These are phyloP conservation scores for Blennius ocellaris DNA, from an alignment of 2,113 vertebrate species.

Conservation along the genomic window DNA sequence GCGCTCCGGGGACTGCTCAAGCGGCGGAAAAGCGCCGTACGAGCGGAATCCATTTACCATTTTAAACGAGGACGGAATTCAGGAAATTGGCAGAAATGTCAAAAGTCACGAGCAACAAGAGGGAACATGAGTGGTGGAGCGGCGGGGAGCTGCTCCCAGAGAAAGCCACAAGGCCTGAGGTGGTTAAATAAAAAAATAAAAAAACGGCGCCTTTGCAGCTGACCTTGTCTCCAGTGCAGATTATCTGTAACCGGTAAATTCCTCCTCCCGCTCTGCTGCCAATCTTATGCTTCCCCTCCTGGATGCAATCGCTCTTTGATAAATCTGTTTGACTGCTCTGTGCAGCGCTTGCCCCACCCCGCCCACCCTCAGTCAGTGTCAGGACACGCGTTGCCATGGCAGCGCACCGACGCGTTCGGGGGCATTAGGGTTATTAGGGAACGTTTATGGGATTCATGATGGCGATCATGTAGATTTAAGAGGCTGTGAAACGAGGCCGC, in stretches of 20 bases:
- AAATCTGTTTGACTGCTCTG: slow-evolving; percentile 29
- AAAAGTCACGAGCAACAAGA: slow-evolving; percentile 23
- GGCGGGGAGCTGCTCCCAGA: slow-evolving; percentile 13
- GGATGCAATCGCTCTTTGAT: slow-evolving; percentile 33
- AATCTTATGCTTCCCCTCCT: slow-evolving; percentile 35
- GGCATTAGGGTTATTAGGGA: background rate
- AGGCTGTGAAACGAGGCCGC: slow-evolving; percentile 11
- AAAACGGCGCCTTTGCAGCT: slow-evolving; percentile 1
- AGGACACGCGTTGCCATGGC: background rate
- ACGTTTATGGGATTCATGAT: background rate
- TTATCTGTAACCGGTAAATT: slow-evolving; percentile 47
- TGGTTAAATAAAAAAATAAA: slow-evolving; percentile 26
- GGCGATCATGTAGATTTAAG: background rate
- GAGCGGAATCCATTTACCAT: too few relatives aligned
- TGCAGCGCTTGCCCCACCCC: background rate
- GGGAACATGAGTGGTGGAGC: slow-evolving; percentile 25
- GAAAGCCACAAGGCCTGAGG: slow-evolving; percentile 31
- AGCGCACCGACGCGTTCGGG: background rate
- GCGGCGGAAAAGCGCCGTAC: too few relatives aligned
- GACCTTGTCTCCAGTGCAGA: slow-evolving; percentile 37
- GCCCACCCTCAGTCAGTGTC: background rate
- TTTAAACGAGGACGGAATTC: background rate
- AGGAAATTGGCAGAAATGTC: slow-evolving; percentile 45
- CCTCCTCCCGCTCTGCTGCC: slow-evolving; percentile 37
- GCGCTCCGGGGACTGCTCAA: too few relatives aligned